Conservation (phyloP, 2,113 vertebrate genomes). For the Ciconia boyciana region DNA sequence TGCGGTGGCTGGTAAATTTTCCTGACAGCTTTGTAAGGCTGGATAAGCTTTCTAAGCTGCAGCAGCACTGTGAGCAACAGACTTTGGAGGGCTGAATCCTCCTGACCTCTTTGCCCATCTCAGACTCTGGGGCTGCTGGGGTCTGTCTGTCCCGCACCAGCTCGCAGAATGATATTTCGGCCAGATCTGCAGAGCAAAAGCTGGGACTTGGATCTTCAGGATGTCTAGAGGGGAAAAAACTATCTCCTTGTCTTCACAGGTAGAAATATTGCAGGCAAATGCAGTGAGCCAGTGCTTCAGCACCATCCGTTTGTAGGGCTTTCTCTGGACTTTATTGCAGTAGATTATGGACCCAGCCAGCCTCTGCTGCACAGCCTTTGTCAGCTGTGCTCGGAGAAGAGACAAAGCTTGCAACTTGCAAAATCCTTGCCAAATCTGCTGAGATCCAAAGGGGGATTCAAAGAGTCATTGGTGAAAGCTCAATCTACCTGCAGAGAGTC, state of each 20-base stretch:
- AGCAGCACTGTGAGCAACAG: not conserved
- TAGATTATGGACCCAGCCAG: not conserved
- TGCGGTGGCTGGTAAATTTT: constrained; percentile 38
- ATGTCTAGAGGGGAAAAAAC: not conserved
- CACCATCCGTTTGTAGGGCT: not conserved
- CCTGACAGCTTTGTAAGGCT: constrained; percentile 41
- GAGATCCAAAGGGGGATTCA: not conserved
- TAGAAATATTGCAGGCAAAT: not conserved
- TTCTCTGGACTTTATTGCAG: not conserved
- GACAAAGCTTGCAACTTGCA: not conserved
- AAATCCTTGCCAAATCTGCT: not conserved
- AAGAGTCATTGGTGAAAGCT: not conserved
- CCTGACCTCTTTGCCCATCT: not conserved
- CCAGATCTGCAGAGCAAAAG: not conserved
- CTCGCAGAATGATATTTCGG: not conserved
- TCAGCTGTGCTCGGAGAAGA: not conserved
- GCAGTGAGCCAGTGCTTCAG: not conserved
- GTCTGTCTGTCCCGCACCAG: not conserved
- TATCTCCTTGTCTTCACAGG: not conserved
- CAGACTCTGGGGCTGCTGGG: not conserved
- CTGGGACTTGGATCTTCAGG: not conserved
- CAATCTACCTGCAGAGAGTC: not conserved
- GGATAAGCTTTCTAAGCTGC: not conserved
- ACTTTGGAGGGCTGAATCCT: not conserved
- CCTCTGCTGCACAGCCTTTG: not conserved